Evolutionary conservation across 2,888 invertebrate genomes (phyloP), one percentile per base, ranked within the genome.

Genomic region (Brachyptera putata): DNA sequence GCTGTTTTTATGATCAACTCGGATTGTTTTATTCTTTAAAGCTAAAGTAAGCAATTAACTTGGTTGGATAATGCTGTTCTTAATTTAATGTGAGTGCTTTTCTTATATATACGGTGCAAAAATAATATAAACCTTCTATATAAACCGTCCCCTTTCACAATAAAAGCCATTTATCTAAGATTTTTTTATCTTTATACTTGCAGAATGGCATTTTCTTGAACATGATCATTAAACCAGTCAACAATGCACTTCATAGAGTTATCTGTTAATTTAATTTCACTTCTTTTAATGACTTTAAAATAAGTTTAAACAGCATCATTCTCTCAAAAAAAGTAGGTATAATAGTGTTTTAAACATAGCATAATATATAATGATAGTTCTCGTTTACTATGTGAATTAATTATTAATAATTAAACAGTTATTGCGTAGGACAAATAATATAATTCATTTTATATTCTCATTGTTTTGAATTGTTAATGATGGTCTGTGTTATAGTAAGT

Each of bases 81-180:
- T 36, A 36, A 53, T n/a, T 53, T 53, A 53, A 53, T 53, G 53
- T 16, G 37, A 34, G 18, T 36, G 49, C 26, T 49, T 14, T 49
- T 22, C 49, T 25, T 50, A 30, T 5, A n/a, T 39, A 39, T 13
- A 43, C 14, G 14, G 34, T 16, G 7, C 14, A 25, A 4, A 34
- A 26, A 30, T 50, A 50, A 49, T 50, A 50, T 34, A 50, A 14
- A 14, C 30, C 26, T 34, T n/a, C 13, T 24, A n/a, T n/a, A 43
- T 43, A 16, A 18, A 43, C 16, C 43, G 43, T 43, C 43, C 16
- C 43, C 11, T 43, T 43, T 18, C 14, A n/a, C 16, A 43, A 4
- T 18, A 43, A 7, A 43, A 43, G 3, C 11, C 43, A 43, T 43
- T 43, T 43, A 43, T 43, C 43, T 43, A 4, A 18, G 30, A 11